Evolutionary conservation across 2,797 vertebrate species (phyloP).

Genomic region (Anguilla pacifica): DNA sequence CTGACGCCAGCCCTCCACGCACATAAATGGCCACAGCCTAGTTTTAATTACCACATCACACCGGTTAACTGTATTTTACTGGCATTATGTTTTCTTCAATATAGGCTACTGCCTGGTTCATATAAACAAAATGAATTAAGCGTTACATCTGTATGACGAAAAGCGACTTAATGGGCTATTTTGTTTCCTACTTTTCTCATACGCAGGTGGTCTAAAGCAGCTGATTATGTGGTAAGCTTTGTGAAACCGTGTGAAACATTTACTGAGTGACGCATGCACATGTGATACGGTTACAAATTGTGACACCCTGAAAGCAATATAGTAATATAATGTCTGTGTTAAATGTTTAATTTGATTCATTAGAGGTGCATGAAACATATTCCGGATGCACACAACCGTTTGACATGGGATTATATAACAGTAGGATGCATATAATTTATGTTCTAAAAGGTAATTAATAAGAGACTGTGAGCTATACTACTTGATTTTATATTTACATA

Average conservation of each 20-base stretch:
- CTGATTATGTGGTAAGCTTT: conserved; percentile 78
- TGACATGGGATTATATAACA: background rate
- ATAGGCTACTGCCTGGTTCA: background rate
- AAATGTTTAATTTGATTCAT: conserved; percentile 11
- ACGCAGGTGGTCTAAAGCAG: conserved; percentile 76
- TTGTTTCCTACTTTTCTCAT: conserved; percentile 35
- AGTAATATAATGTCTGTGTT: background rate
- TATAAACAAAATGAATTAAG: background rate
- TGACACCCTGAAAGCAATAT: conserved; percentile 16
- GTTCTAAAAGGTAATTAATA: background rate
- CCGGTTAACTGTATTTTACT: background rate
- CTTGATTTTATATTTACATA: background rate
- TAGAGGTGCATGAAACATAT: background rate
- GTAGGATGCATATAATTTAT: background rate
- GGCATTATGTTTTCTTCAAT: background rate
- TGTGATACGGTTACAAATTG: conserved; percentile 12
- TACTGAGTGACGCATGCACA: background rate
- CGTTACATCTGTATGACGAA: background rate
- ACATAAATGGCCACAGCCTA: background rate
- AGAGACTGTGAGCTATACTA: background rate
- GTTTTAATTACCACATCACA: background rate
- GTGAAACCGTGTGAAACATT: background rate
- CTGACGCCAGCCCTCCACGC: background rate
- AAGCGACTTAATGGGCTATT: background rate
- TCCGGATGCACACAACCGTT: background rate